Percentiles rank a stretch among this genome's conserved stretches.
Evolutionary conservation across 2,888 invertebrate species (phyloP).

Genomic region (Abrostola triplasia): DNA sequence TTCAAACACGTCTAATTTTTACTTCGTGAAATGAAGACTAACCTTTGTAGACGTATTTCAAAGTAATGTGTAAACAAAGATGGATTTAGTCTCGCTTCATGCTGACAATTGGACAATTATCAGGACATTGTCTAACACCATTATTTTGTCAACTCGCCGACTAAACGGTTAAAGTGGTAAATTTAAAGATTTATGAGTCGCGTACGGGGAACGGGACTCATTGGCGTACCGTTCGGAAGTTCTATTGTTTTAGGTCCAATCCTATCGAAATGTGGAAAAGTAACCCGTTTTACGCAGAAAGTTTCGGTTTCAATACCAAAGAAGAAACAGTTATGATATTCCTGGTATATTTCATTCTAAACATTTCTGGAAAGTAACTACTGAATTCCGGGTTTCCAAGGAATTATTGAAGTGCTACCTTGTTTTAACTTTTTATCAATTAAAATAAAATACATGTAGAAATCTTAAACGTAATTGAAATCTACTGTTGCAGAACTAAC

Average conservation of each 20-base stretch:
- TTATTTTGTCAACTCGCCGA: slow-evolving; percentile 77
- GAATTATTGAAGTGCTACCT: not conserved
- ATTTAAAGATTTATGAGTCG: slow-evolving; percentile 74
- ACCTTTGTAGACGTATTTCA: slow-evolving; percentile 16
- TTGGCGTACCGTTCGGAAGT: slow-evolving; percentile 56
- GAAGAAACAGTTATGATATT: slow-evolving; percentile 12
- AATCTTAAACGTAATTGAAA: no score
- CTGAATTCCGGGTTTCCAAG: not conserved
- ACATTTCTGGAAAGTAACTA: not conserved
- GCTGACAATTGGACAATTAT: slow-evolving; percentile 70
- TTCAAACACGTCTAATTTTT: not conserved
- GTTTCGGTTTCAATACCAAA: slow-evolving; percentile 21
- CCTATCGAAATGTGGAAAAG: slow-evolving; percentile 18
- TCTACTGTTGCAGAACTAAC: no score
- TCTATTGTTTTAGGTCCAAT: slow-evolving; percentile 39
- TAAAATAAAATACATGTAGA: no score
- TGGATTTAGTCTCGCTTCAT: slow-evolving; percentile 64
- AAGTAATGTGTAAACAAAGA: slow-evolving; percentile 51
- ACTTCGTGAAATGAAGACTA: not conserved
- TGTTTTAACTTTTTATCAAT: no score
- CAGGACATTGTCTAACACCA: slow-evolving; percentile 72
- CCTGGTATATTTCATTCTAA: not conserved
- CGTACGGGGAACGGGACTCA: slow-evolving; percentile 61
- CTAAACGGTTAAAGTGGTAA: slow-evolving; percentile 75
- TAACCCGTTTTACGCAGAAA: slow-evolving; percentile 28